A percentile compares a stretch with the other conserved stretches of the same genome.
phyloP scores from a whole-genome alignment of 2,113 vertebrate species.

The Alces alces region DNA sequence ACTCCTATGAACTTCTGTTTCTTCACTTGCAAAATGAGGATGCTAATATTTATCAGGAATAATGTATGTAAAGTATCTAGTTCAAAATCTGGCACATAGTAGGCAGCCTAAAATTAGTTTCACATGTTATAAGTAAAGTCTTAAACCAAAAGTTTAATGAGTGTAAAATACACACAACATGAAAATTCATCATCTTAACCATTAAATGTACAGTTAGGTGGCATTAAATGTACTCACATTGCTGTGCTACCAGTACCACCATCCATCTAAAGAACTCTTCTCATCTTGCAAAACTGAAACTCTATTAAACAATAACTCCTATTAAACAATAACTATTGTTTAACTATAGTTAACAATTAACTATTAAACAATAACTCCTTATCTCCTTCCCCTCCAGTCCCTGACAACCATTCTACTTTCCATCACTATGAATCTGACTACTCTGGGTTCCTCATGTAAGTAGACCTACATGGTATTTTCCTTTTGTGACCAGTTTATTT shows the following conservation, averaged over 20 bases:
- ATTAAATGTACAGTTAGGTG: too few relatives aligned
- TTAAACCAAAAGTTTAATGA: background rate
- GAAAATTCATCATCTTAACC: background rate
- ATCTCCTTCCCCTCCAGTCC: rapidly evolving
- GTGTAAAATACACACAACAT: background rate
- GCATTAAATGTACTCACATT: background rate
- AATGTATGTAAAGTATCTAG: background rate
- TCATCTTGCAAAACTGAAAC: background rate
- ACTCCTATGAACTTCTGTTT: background rate
- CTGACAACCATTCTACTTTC: too few relatives aligned
- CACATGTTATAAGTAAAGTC: background rate
- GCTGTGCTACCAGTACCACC: rapidly evolving
- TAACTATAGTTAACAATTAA: too few relatives aligned
- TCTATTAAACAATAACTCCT: background rate
- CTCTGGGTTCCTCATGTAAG: background rate
- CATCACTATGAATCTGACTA: background rate
- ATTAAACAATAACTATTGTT: too few relatives aligned
- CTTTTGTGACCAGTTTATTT: background rate
- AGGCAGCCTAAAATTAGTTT: background rate
- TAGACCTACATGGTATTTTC: background rate
- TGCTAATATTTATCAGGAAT: background rate
- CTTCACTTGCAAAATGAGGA: background rate
- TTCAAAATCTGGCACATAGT: background rate
- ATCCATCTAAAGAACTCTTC: background rate
- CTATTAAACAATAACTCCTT: background rate